These are phyloP conservation scores for Vanessa tameamea DNA, from an alignment of 1,140 invertebrate genomes.

Conservation along the genomic window DNA sequence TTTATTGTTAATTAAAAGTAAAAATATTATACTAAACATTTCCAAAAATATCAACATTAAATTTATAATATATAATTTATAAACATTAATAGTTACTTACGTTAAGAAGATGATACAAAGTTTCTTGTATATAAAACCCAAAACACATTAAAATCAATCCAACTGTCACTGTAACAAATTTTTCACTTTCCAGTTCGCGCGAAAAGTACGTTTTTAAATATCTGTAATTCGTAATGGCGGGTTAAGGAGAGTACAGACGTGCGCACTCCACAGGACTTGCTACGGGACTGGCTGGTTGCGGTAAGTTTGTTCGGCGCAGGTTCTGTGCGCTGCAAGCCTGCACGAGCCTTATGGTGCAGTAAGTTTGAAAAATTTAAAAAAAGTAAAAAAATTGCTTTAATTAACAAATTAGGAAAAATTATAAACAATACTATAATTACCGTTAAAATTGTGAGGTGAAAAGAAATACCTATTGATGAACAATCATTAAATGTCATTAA, in stretches of 20 bases:
- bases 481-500: no score
- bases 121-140: neutral
- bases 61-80: no score
- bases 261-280: neutral
- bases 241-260: conserved; percentile 16
- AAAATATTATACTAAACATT: no score
- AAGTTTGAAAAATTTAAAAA: neutral
- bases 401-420: neutral
- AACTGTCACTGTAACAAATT: conserved; percentile 30
- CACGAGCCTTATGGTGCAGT: conserved; percentile 15
- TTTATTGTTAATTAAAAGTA: no score
- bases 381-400: neutral
- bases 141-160: conserved; percentile 1
- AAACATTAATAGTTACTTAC: neutral
- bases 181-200: conserved; percentile 24
- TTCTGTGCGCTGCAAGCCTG: conserved; percentile 13
- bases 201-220: conserved; percentile 15
- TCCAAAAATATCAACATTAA: no score
- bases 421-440: neutral
- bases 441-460: no score
- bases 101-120: neutral
- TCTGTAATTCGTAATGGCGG: neutral
- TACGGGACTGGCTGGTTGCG: conserved; percentile 22
- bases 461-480: no score
- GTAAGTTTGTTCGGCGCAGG: conserved; percentile 26